phyloP scores from a whole-genome alignment of 2,888 invertebrate species.

The Minunthozetes semirufus region DNA sequence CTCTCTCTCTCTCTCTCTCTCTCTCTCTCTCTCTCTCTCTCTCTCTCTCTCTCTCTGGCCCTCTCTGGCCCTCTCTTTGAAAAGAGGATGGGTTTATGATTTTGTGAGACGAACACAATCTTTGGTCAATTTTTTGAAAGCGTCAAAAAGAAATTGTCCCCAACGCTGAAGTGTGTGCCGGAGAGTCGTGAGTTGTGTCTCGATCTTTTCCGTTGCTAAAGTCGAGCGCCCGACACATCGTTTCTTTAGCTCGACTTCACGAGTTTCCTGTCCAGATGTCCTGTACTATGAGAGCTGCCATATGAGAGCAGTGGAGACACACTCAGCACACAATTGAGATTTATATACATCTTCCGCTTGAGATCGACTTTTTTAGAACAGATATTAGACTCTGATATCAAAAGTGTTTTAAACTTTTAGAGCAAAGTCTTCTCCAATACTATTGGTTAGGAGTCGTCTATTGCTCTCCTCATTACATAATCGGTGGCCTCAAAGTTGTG shows the following conservation, averaged over 20 bases:
- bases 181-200: neutral
- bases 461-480: neutral
- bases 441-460: too few species aligned
- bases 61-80: neutral
- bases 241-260: conserved; percentile 7
- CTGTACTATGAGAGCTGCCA: neutral
- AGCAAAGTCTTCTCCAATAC: neutral
- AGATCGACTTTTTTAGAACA: neutral
- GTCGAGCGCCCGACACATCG: neutral
- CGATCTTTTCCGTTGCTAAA: conserved; percentile 10
- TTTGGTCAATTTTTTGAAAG: neutral
- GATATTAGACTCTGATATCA: neutral
- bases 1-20: neutral
- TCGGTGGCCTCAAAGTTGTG: neutral
- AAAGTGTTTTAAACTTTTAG: neutral
- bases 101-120: neutral
- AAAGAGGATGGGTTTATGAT: conserved; percentile 9
- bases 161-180: neutral
- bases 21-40: neutral
- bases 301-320: neutral
- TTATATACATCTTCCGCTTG: conserved; percentile 12
- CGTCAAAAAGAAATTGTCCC: conserved; percentile 15
- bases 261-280: conserved; percentile 10
- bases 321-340: neutral
- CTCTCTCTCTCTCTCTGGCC: neutral